Evolutionary conservation across 2,113 vertebrate genomes (phyloP), one percentile per base, ranked within the genome.

Genomic region (Sprattus sprattus): DNA sequence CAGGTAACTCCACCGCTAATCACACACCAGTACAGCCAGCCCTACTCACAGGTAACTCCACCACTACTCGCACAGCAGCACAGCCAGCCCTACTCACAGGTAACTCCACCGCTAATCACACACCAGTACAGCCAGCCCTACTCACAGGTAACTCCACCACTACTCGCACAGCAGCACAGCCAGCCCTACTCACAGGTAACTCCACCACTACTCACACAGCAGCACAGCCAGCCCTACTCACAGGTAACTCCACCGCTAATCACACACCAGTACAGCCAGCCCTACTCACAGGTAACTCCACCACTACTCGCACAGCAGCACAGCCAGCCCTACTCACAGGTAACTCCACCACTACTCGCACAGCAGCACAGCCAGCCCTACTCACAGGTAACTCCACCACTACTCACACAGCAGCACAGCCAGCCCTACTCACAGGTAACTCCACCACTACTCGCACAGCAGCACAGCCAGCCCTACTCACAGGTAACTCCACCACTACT

Each of bases 1-100:
- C 89, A 85, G 85, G 60, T 85, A 84, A 45, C n/a, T 15, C 8
- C 54, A 45, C n/a, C n/a, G n/a, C n/a, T n/a, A n/a, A n/a, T n/a
- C 5, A 28, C 78, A 50, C 49, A 13, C 49, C n/a, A n/a, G n/a
- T n/a, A n/a, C n/a, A n/a, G n/a, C n/a, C n/a, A n/a, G 11, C 46
- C 3, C 46, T 46, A 46, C 46, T 16, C 39, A 46, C 89, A 85
- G 85, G 60, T 85, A 84, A 64, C n/a, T 32, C 9, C 57, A 45
- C 8, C 81, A 32, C 39, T 44, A 32, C 78, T 16, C 50, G 11
- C 50, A 50, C 49, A 50, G n/a, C n/a, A n/a, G n/a, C n/a, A n/a
- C n/a, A n/a, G n/a, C n/a, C n/a, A n/a, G n/a, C n/a, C n/a, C 6
- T 15, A 50, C 49, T 50, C 49, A 84, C 57, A 84, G 44, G 11